These are phyloP conservation scores for Falcunculus frontatus DNA, from an alignment of 2,113 vertebrate species.

Conservation along the genomic window DNA sequence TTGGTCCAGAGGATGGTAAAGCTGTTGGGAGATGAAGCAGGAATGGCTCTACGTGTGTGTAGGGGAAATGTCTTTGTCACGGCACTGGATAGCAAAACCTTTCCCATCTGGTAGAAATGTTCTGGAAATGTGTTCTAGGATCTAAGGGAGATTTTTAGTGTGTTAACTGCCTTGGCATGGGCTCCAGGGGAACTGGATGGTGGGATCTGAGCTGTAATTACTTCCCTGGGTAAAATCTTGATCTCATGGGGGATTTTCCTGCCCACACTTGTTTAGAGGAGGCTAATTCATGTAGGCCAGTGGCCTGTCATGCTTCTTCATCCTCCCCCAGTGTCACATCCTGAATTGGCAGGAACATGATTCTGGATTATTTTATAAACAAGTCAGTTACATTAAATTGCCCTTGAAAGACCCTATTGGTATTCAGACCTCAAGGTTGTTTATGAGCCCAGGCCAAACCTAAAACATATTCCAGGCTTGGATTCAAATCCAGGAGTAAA, in stretches of 20 bases:
- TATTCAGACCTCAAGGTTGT: not conserved
- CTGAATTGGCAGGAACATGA: not conserved
- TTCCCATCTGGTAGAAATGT: not conserved
- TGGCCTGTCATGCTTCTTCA: not conserved
- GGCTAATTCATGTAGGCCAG: not conserved
- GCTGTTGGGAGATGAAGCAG: not conserved
- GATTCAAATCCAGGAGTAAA: not conserved
- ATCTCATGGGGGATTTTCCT: not conserved
- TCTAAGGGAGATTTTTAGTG: not conserved
- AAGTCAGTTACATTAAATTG: not conserved
- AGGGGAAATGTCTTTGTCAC: not conserved
- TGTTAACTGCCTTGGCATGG: not conserved
- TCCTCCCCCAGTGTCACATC: not conserved
- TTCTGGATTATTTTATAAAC: slow-evolving; percentile 16
- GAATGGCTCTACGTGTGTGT: not conserved
- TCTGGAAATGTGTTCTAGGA: not conserved
- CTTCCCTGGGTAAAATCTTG: not conserved
- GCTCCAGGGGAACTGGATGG: not conserved
- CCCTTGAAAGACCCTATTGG: not conserved
- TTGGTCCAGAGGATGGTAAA: not conserved
- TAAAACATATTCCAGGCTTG: not conserved
- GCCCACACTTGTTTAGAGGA: not conserved
- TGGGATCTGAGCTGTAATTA: not conserved
- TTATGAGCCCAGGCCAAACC: not conserved
- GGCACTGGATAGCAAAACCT: not conserved